These are phyloP conservation scores for Stenichneumon culpator DNA, from an alignment of 2,888 invertebrate genomes.

Conservation along the genomic window DNA sequence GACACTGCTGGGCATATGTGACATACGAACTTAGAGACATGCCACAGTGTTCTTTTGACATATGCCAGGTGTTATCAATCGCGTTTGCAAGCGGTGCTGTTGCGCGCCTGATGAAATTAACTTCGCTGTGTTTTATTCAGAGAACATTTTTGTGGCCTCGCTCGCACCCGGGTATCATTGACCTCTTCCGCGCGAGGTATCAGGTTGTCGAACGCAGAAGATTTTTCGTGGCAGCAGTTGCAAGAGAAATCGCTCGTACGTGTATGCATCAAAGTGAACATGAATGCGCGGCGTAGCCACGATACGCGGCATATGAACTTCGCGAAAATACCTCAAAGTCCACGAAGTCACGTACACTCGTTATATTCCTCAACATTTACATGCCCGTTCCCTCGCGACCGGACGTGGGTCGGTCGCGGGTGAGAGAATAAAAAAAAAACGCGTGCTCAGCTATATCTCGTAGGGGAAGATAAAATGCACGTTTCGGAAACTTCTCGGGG, in stretches of 20 bases:
- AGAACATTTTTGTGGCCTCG: background rate
- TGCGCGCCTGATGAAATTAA: background rate
- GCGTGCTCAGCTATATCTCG: background rate
- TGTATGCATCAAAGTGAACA: background rate
- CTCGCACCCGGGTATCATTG: background rate
- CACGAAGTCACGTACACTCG: conserved; percentile 26
- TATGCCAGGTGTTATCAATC: background rate
- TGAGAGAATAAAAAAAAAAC: background rate
- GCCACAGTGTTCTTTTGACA: background rate
- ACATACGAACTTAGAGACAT: background rate
- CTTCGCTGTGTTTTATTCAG: background rate
- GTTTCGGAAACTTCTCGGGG: background rate
- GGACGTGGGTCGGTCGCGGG: background rate
- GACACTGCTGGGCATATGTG: background rate
- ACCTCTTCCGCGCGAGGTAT: background rate
- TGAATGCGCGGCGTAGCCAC: conserved; percentile 3
- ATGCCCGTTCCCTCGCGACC: background rate
- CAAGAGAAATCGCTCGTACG: background rate
- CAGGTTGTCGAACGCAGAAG: conserved; percentile 24
- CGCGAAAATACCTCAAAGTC: conserved; percentile 12
- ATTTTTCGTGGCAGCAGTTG: background rate
- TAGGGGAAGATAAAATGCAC: background rate
- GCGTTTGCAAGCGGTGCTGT: background rate
- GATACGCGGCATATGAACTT: background rate
- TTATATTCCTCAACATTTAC: background rate